These are phyloP conservation scores for Clusia tigrina DNA, from an alignment of 2,888 invertebrate species.

Conservation along the genomic window DNA sequence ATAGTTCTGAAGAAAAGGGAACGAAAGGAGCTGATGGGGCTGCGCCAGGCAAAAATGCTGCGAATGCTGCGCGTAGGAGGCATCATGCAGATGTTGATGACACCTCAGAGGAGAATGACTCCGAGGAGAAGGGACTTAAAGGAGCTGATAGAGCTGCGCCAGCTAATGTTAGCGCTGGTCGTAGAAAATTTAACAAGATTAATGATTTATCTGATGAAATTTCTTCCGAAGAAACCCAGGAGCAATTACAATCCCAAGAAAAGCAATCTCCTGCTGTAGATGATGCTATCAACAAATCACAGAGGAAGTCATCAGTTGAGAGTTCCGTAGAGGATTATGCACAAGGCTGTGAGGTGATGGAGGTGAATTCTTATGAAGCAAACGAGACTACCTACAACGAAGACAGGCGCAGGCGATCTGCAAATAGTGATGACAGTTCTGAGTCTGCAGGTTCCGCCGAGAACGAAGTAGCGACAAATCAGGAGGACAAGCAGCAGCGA, in stretches of 20 bases:
- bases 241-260: background rate
- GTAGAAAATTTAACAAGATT: too few species aligned
- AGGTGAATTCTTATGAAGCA: constrained; percentile 45
- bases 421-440: background rate
- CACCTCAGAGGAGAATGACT: too few species aligned
- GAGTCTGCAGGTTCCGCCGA: background rate
- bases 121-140: too few species aligned
- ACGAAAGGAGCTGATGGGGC: background rate
- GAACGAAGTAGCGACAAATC: too few species aligned
- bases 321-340: constrained; percentile 49
- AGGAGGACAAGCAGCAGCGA: too few species aligned
- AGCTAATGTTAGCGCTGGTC: too few species aligned
- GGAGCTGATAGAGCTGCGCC: too few species aligned
- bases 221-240: constrained; percentile 21
- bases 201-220: too few species aligned
- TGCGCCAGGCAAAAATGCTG: background rate
- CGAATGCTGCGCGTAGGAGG: background rate
- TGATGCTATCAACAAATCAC: constrained; percentile 25
- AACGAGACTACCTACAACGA: constrained; percentile 46
- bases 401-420: constrained; percentile 23
- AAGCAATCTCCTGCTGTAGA: constrained; percentile 17
- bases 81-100: background rate
- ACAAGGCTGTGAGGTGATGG: constrained; percentile 51
- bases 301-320: constrained; percentile 14
- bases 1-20: constrained; percentile 24